A percentile compares a stretch with the other conserved stretches of the same genome.
These are phyloP conservation scores for Catocala fraxini DNA, from an alignment of 2,888 invertebrate species.

Conservation along the genomic window DNA sequence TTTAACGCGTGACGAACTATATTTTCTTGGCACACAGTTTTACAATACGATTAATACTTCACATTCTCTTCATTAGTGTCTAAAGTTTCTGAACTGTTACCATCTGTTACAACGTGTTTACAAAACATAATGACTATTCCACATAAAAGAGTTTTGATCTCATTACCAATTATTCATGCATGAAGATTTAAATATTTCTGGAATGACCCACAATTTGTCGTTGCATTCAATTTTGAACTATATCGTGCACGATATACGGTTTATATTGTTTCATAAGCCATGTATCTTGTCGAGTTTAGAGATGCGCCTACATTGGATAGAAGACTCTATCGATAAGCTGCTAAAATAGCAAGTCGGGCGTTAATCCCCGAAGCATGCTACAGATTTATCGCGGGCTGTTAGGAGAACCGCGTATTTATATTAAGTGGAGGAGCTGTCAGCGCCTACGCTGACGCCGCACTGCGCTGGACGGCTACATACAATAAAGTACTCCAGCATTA, in stretches of 20 bases:
- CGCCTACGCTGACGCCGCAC: constrained; percentile 80
- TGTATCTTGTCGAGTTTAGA: constrained; percentile 53
- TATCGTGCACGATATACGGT: constrained; percentile 44
- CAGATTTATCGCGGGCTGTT: constrained; percentile 82
- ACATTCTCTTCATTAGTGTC: constrained; percentile 46
- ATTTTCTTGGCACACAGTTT: constrained; percentile 49
- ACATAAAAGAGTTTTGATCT: constrained; percentile 56
- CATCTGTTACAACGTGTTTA: constrained; percentile 46
- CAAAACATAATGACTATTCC: constrained; percentile 47
- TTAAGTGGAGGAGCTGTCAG: constrained; percentile 86
- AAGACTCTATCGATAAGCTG: constrained; percentile 72
- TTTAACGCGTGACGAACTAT: constrained; percentile 31
- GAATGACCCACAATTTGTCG: constrained; percentile 58
- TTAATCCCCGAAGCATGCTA: constrained; percentile 67
- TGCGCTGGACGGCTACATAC: constrained; percentile 80
- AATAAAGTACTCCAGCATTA: constrained; percentile 59
- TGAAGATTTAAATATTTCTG: constrained; percentile 61
- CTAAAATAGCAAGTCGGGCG: constrained; percentile 74
- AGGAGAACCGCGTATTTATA: constrained; percentile 84
- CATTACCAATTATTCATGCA: constrained; percentile 56
- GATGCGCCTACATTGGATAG: constrained; percentile 62
- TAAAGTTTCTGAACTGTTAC: constrained; percentile 44
- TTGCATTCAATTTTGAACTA: constrained; percentile 56
- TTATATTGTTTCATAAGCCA: constrained; percentile 51
- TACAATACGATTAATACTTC: constrained; percentile 42